Conservation (phyloP, 2,888 invertebrate genomes). For the Melitaea athalia region DNA sequence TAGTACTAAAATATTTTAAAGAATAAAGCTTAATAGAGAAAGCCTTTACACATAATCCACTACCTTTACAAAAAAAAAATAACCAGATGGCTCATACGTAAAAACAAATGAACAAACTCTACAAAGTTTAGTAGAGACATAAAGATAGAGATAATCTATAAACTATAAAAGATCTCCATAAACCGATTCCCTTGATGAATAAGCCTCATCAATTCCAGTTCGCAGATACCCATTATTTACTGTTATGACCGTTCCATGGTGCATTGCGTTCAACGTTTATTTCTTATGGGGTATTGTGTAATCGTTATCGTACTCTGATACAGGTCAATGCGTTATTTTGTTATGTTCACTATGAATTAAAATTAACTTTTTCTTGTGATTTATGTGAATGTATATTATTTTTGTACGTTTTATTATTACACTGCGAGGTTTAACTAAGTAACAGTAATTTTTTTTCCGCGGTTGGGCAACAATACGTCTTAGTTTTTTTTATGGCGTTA, state of each 20-base stretch:
- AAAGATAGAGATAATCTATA: neutral
- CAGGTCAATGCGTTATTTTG: slow-evolving; percentile 18
- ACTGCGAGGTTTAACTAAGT: neutral
- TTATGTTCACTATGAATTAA: neutral
- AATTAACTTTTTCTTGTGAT: neutral
- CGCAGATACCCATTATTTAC: slow-evolving; percentile 25
- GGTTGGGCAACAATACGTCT: neutral
- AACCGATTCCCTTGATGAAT: slow-evolving; percentile 18
- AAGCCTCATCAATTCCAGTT: slow-evolving; percentile 5
- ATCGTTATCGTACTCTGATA: slow-evolving; percentile 19
- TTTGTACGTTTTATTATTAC: neutral
- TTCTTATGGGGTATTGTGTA: slow-evolving; percentile 20
- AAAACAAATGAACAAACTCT: neutral
- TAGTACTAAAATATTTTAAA: no score
- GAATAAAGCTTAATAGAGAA: no score
- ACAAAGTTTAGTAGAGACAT: neutral
- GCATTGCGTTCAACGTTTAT: slow-evolving; percentile 24
- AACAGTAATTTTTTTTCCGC: no score
- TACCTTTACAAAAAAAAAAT: no score
- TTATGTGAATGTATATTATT: neutral
- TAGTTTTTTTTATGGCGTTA: no score
- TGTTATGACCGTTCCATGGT: slow-evolving; percentile 26
- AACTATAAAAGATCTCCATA: slow-evolving; percentile 9
- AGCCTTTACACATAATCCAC: no score
- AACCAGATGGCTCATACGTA: no score